Percentiles rank a stretch among this genome's conserved stretches.
Conservation (phyloP, 2,113 vertebrate species). For the Sardina pilchardus region DNA sequence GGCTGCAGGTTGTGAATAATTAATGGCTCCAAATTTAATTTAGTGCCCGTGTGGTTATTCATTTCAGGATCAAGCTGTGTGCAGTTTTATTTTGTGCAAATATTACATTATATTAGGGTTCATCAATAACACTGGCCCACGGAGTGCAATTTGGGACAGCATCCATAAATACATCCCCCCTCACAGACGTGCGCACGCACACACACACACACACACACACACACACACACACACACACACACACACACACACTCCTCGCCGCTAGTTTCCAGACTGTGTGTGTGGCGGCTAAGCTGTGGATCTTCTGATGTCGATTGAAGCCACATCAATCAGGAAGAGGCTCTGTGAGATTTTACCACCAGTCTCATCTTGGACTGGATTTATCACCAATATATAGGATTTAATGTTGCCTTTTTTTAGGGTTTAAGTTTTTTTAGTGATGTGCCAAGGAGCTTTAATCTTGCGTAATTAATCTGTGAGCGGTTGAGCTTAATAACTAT, state of each 20-base stretch:
- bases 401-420: not conserved
- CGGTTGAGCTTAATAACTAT: not conserved
- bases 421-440: not conserved
- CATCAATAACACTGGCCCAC: conserved; percentile 55
- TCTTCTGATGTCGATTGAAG: conserved; percentile 7
- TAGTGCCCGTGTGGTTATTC: conserved; percentile 61
- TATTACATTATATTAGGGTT: conserved; percentile 56
- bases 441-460: not conserved
- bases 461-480: not conserved
- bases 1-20: conserved; percentile 57
- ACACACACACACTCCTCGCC: not conserved
- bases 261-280: not conserved
- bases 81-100: conserved; percentile 60
- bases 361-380: not conserved
- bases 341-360: not conserved
- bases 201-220: not conserved
- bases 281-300: not conserved
- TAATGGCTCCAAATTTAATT: conserved; percentile 63
- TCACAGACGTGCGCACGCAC: conserved; percentile 22
- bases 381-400: too few relatives aligned
- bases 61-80: conserved; percentile 58
- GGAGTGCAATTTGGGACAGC: conserved; percentile 49
- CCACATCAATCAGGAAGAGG: not conserved
- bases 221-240: too few relatives aligned
- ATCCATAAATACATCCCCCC: conserved; percentile 50